A percentile compares a stretch with the other conserved stretches of the same genome.
These are phyloP conservation scores for Dreissena polymorpha DNA, from an alignment of 1,140 invertebrate genomes.

Conservation along the genomic window DNA sequence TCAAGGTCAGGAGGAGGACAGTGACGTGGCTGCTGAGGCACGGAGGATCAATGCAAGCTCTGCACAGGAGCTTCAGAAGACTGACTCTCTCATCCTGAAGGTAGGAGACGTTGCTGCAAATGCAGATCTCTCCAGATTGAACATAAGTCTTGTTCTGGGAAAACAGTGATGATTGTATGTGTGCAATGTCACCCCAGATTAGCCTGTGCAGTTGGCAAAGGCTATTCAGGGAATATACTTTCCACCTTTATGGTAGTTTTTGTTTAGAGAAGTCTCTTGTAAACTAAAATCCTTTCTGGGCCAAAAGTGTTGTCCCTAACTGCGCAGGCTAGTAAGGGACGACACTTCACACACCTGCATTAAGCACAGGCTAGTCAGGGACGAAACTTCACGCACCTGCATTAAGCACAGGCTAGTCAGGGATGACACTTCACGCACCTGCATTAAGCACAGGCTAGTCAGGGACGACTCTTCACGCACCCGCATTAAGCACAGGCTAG, in stretches of 20 bases:
- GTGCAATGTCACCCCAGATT: not conserved
- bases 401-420: no score
- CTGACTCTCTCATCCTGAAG: constrained; percentile 59
- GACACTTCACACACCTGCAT: no score
- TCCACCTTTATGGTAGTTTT: not conserved
- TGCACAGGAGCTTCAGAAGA: constrained; percentile 11
- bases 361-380: no score
- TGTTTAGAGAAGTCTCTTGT: not conserved
- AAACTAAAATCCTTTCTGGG: no score
- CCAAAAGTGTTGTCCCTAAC: no score
- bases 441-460: no score
- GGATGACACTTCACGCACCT: no score
- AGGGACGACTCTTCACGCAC: no score
- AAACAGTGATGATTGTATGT: not conserved
- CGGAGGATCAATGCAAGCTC: constrained; percentile 53
- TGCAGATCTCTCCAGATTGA: no score
- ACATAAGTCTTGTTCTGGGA: not conserved
- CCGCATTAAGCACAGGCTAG: no score
- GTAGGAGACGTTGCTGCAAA: constrained; percentile 3
- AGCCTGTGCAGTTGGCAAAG: not conserved
- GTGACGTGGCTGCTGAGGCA: constrained; percentile 63
- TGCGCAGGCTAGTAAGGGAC: no score
- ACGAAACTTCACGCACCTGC: no score
- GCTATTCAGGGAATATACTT: not conserved
- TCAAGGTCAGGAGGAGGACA: constrained; percentile 48